These are phyloP conservation scores for Myathropa florea DNA, from an alignment of 2,888 invertebrate species.

Conservation along the genomic window DNA sequence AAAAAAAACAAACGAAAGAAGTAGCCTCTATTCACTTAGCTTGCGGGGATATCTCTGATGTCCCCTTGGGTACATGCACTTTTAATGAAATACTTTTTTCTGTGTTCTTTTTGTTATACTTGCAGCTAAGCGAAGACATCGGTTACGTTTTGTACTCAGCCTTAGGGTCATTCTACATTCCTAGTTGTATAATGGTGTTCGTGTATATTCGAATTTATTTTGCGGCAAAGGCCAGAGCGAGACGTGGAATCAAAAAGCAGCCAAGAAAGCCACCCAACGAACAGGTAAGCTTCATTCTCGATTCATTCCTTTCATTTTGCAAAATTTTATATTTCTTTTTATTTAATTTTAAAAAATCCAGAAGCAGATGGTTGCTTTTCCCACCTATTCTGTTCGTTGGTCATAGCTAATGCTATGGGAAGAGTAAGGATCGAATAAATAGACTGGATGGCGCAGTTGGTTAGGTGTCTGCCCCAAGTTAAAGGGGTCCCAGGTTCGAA, in stretches of 20 bases:
- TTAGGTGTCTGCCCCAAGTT: too few species aligned
- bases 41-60: too few species aligned
- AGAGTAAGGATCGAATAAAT: too few species aligned
- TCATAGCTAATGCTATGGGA: too few species aligned
- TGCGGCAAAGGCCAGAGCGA: slow-evolving; percentile 95
- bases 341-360: too few species aligned
- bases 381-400: too few species aligned
- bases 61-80: background rate
- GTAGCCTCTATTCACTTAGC: background rate
- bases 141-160: slow-evolving; percentile 99
- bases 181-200: slow-evolving; percentile 99
- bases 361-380: too few species aligned
- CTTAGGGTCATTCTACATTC: slow-evolving; percentile 99
- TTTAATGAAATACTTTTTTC: slow-evolving; percentile 14
- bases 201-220: slow-evolving; percentile 99
- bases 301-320: background rate
- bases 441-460: too few species aligned
- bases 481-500: too few species aligned
- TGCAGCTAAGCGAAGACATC: slow-evolving; percentile 95
- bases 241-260: slow-evolving; percentile 92
- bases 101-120: slow-evolving; percentile 73
- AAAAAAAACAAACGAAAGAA: background rate
- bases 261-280: slow-evolving; percentile 83
- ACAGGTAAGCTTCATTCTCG: slow-evolving; percentile 79
- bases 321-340: background rate